phyloP scores from a whole-genome alignment of 2,797 vertebrate species.

The Melanogrammus aeglefinus region DNA sequence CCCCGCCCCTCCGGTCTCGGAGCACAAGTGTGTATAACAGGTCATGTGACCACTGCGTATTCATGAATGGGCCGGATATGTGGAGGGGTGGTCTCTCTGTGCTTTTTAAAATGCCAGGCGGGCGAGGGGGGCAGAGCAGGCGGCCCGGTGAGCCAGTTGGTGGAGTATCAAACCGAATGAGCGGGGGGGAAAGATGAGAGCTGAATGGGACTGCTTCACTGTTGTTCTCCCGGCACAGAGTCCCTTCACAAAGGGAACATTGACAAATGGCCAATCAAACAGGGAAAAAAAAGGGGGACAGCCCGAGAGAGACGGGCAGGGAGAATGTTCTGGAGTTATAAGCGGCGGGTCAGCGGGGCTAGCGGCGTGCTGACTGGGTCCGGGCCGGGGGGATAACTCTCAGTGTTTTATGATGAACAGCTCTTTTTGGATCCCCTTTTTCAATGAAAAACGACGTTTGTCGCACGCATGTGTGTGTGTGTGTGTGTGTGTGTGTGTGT shows the following conservation, averaged over 20 bases:
- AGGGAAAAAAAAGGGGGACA: conserved; percentile 45
- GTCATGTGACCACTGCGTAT: conserved; percentile 12
- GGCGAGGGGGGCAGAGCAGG: conserved; percentile 47
- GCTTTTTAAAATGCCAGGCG: conserved; percentile 65
- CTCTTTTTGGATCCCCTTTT: conserved; percentile 40
- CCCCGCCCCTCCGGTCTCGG: too few species aligned
- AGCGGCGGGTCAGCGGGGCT: conserved; percentile 36
- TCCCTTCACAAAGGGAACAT: conserved; percentile 56
- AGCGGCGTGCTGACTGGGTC: neutral
- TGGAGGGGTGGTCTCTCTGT: conserved; percentile 33
- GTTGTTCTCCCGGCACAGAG: conserved; percentile 44
- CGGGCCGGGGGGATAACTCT: too few species aligned
- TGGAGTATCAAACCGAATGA: conserved; percentile 69
- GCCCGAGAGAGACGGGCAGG: conserved; percentile 49
- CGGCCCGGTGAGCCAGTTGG: conserved; percentile 62
- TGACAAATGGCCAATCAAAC: conserved; percentile 66
- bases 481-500: conserved; percentile 19
- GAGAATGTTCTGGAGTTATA: conserved; percentile 43
- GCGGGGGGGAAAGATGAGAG: conserved; percentile 64
- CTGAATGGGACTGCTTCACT: conserved; percentile 56
- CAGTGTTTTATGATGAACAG: conserved; percentile 26
- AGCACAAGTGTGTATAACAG: too few species aligned
- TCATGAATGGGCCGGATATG: conserved; percentile 38
- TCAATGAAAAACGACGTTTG: too few species aligned
- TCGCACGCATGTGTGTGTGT: too few species aligned